phyloP scores from a whole-genome alignment of 2,888 invertebrate species.

The Phasia obesa region DNA sequence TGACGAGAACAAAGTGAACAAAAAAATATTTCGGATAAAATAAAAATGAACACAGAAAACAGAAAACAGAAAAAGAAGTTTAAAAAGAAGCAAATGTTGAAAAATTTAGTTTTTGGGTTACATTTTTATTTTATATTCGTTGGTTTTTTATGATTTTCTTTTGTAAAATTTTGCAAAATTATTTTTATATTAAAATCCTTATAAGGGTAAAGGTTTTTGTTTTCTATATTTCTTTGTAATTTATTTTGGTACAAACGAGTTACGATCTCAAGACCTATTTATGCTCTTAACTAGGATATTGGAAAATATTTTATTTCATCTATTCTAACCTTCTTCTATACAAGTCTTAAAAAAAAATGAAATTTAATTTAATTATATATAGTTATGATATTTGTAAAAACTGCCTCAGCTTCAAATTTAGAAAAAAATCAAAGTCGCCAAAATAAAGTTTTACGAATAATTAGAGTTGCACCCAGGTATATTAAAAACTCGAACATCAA shows the following conservation, averaged over 20 bases:
- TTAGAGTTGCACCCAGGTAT: too few species aligned
- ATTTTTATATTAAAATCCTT: not conserved
- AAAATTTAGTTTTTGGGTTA: conserved; percentile 43
- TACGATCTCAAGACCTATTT: too few species aligned
- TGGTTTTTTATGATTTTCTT: not conserved
- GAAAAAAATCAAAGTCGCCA: too few species aligned
- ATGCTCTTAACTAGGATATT: too few species aligned
- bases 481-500: too few species aligned
- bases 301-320: too few species aligned
- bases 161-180: not conserved
- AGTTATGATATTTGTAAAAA: too few species aligned
- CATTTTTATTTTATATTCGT: conserved; percentile 28
- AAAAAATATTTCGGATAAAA: conserved; percentile 4
- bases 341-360: too few species aligned
- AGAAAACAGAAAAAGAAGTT: conserved; percentile 38
- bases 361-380: too few species aligned
- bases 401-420: too few species aligned
- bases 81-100: conserved; percentile 47
- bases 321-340: too few species aligned
- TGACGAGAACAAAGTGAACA: conserved; percentile 76
- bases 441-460: too few species aligned
- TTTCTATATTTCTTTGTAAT: not conserved
- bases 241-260: not conserved
- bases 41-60: conserved; percentile 39
- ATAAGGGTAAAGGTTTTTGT: not conserved